Evolutionary conservation across 2,888 invertebrate species (phyloP).

Genomic region (Pecten maximus): DNA sequence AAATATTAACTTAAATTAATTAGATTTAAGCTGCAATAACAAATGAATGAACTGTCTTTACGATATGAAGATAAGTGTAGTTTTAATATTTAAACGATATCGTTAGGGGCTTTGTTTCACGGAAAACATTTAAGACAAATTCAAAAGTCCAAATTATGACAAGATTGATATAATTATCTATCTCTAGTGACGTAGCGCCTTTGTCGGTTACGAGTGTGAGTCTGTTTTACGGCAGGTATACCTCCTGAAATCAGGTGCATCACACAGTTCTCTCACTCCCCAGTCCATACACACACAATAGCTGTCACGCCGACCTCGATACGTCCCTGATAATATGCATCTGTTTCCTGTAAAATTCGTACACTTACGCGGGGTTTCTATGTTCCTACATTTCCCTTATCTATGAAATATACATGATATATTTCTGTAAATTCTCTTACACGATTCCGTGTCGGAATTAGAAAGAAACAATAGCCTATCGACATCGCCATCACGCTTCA

Average conservation of each 20-base stretch:
- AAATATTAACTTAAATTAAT: no score
- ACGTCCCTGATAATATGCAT: neutral
- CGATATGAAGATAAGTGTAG: no score
- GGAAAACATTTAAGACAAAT: no score
- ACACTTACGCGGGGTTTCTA: neutral
- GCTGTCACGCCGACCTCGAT: neutral
- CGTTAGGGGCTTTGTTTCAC: no score
- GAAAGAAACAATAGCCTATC: conserved; percentile 8
- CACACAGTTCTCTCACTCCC: neutral
- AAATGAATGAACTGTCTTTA: no score
- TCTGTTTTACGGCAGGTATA: neutral
- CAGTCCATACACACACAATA: neutral
- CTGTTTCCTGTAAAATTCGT: neutral
- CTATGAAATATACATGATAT: conserved; percentile 13
- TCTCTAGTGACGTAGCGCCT: neutral
- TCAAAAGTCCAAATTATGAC: no score
- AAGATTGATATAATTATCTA: no score
- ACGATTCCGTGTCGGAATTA: conserved; percentile 25
- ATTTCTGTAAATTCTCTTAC: neutral
- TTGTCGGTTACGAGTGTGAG: neutral
- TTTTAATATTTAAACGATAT: no score
- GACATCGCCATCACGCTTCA: conserved; percentile 18
- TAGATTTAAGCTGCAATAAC: no score
- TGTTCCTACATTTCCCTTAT: conserved; percentile 9
- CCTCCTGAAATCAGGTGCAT: neutral